Evolutionary conservation across 1,140 invertebrate species (phyloP), one percentile per base, ranked within the genome.

Genomic region (Arion vulgaris): DNA sequence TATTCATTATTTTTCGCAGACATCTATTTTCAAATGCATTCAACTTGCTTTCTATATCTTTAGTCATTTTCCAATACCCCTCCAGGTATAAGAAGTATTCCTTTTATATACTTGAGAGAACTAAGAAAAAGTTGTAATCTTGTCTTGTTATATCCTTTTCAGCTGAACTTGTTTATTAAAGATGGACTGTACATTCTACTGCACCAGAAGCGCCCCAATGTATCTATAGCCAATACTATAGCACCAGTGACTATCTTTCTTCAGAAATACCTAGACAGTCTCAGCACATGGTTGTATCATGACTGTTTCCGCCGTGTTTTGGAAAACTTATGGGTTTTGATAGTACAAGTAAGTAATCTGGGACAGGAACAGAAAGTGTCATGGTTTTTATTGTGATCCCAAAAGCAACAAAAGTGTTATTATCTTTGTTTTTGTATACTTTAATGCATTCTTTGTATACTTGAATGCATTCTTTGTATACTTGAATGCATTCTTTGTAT

Each of bases 101-200:
- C n/a, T n/a, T n/a, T n/a, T n/a, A n/a, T n/a, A n/a, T n/a, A n/a
- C n/a, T n/a, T 45, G 5, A 45, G 41, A 45, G 15, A 15, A 45
- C 41, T 45, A 45, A 7, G 41, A 45, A 45, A 45, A 45, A 45
- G 41, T 45, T 15, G 15, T 45, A 45, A 45, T 45, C 15, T 45
- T 45, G 5, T 7, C 15, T 45, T 45, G 15, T 45, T 45, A 7
- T 15, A 45, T 45, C n/a, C n/a, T 41, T 80, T 84, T 62, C 84
- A 91, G 90, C 62, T 90, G 26, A 91, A 91, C 81, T 82, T 91
- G 49, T 91, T 91, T 83, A 76, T 90, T 19, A 81, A 82, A 34
- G 89, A 91, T 86, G 88, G 88, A 15, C 71, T 90, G 68, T 72
- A 81, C 28, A 81, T 89, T 15, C 77, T 88, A 66, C 76, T 91